Base-by-base conservation (phyloP, 2,113 vertebrate genomes). In the Casuarius casuarius region DNA sequence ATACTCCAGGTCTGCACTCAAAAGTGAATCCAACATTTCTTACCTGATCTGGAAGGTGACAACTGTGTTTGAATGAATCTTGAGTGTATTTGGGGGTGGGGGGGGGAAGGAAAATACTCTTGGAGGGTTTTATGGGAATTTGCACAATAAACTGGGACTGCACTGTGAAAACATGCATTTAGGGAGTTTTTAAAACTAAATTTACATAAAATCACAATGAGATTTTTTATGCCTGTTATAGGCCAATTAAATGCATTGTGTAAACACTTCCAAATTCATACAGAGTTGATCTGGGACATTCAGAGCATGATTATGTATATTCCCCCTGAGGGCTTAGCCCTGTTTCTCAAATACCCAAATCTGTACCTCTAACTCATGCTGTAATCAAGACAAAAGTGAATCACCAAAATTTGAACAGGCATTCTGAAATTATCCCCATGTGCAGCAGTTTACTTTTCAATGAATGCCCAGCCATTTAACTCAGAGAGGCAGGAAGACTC, bases 141-240 rank as follows among this genome's bases (percentile, higher is more conserved):
- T 62, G 29, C n/a, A 67, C 18, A 17, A 56, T 85, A 76, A 96
- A 91, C 54, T 49, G 54, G 38, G 75, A 74, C 87, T 76, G 35
- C 40, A 46, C 7, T 66, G 70, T 73, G 74, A 76, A 94, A 94
- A 95, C 68, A 85, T 8, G 78, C 54, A 71, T 81, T 92, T 78
- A 83, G 88, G 85, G 88, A 92, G 25, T 20, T 11, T 85, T 97
- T 44, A 83, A 91, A 95, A 85, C 6, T 15, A 46, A 91, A 90
- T 92, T 84, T 91, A 80, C 63, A 88, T 92, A 80, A 92, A 89
- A 89, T 70, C 56, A 92, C 67, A 87, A 86, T 83, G 8, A 31
- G 51, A 44, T 65, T 54, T 86, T 76, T 91, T 46, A 38, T 25
- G 8, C 49, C 62, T 91, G 19, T 85, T 94, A 80, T 18, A 89